Evolutionary conservation across 2,888 invertebrate species (phyloP), one percentile per base, ranked within the genome.

Genomic region (Cecidostiba fungosa): DNA sequence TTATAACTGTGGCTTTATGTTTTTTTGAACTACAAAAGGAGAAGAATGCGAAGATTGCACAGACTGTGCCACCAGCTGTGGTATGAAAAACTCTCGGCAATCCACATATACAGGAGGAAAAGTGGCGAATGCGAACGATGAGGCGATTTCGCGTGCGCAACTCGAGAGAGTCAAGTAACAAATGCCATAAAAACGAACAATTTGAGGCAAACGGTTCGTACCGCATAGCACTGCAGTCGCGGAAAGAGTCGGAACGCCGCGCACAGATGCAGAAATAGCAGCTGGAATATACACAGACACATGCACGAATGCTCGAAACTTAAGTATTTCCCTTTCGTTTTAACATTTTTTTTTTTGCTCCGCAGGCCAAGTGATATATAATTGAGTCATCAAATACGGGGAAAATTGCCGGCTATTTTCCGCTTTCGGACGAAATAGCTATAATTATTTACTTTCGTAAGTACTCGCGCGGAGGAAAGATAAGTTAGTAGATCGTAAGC

Each of bases 301-400:
- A 26, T 3, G 10, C 39, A 19, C 36, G 69, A 69, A 29, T 70
- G 72, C 32, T 69, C n/a, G 26, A 79, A 84, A 79, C 50, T 50
- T 66, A 62, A n/a, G n/a, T 39, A 62, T 77, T 78, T 66, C 36
- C 54, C 47, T 78, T 4, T 54, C 72, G 72, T 39, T 62, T 62
- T 29, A 19, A n/a, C 16, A 6, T 77, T 77, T 83, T 54, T 39
- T 19, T 23, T 69, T 77, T 39, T 77, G 69, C 32, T 74, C 62
- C 73, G 29, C 50, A 54, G n/a, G 19, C 54, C 54, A 19, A 72
- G 78, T 39, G 74, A 79, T 79, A 54, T 84, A 79, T 84, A 84
- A 84, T 84, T 84, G 84, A 84, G 77, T 66, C 74, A 84, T 84
- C 74, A 79, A 79, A 69, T 79, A 74, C 74, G 36, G 66, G n/a